phyloP scores from a whole-genome alignment of 2,113 vertebrate species.

The Sphaerodactylus townsendi region DNA sequence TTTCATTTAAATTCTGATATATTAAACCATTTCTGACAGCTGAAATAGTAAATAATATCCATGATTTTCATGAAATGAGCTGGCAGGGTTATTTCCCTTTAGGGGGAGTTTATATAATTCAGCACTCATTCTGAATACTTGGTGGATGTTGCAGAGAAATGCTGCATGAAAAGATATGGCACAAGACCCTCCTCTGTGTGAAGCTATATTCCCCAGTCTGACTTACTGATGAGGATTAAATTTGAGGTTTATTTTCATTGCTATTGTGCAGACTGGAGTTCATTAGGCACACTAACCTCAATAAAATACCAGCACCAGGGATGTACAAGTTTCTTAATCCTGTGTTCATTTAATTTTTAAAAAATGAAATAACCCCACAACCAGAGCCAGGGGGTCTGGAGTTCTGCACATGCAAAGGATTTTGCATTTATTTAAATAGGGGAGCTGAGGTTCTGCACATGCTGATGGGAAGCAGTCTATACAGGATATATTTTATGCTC shows the following conservation, averaged over 20 bases:
- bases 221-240: neutral
- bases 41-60: constrained; percentile 19
- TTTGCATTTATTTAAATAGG: neutral
- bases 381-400: neutral
- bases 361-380: neutral
- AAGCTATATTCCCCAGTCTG: neutral
- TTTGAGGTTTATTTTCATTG: neutral
- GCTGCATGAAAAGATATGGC: constrained; percentile 22
- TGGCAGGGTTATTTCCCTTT: constrained; percentile 21
- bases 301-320: neutral
- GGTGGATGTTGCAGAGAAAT: neutral
- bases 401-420: neutral
- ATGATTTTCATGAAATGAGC: constrained; percentile 9
- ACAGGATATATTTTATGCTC: neutral
- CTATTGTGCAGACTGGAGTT: neutral
- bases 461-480: neutral
- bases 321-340: neutral
- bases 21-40: constrained; percentile 14
- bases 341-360: neutral
- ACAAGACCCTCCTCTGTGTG: neutral
- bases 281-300: neutral
- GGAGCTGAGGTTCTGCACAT: neutral
- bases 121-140: constrained; percentile 9
- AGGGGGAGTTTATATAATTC: constrained; percentile 22
- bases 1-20: constrained; percentile 15